A percentile compares a stretch with the other conserved stretches of the same genome.
These are phyloP conservation scores for Parazoanthus atlanticus DNA, from an alignment of 92 coral and sea anemone species.

Conservation along the genomic window DNA sequence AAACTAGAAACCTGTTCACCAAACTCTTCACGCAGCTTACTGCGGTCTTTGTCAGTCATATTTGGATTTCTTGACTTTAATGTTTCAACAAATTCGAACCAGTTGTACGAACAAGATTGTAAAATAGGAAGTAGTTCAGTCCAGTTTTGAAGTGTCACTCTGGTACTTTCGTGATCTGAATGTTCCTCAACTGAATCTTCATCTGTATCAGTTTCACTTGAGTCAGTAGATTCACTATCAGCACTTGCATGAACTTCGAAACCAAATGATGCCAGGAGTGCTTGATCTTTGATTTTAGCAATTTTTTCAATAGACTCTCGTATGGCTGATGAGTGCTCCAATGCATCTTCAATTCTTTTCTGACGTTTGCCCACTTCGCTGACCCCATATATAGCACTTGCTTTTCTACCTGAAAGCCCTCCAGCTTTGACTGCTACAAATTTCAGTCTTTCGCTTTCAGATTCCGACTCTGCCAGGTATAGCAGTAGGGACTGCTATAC, in stretches of 20 bases:
- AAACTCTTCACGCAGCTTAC: too few species aligned
- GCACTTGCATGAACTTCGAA: neutral
- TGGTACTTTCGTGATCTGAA: neutral
- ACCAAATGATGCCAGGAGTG: slow-evolving; percentile 3
- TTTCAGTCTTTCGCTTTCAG: slow-evolving; percentile 54
- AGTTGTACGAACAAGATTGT: neutral
- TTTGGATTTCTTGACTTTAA: neutral
- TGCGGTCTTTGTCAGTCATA: neutral
- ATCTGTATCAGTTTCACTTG: neutral
- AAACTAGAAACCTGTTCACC: too few species aligned
- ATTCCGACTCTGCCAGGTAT: slow-evolving; percentile 63
- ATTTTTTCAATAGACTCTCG: slow-evolving; percentile 33
- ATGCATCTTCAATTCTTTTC: slow-evolving; percentile 12
- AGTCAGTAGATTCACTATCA: neutral
- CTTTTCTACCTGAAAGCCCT: slow-evolving; percentile 17
- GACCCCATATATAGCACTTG: neutral
- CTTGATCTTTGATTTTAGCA: slow-evolving; percentile 26
- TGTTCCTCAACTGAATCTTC: neutral
- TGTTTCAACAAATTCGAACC: neutral
- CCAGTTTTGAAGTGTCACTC: neutral
- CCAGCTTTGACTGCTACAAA: slow-evolving; percentile 61
- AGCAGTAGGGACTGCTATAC: too few species aligned
- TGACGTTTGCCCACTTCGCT: neutral
- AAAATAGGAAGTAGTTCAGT: neutral
- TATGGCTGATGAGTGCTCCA: slow-evolving; percentile 2